Base-by-base conservation (phyloP, 2,888 invertebrate genomes). In the Aradus depressus region DNA sequence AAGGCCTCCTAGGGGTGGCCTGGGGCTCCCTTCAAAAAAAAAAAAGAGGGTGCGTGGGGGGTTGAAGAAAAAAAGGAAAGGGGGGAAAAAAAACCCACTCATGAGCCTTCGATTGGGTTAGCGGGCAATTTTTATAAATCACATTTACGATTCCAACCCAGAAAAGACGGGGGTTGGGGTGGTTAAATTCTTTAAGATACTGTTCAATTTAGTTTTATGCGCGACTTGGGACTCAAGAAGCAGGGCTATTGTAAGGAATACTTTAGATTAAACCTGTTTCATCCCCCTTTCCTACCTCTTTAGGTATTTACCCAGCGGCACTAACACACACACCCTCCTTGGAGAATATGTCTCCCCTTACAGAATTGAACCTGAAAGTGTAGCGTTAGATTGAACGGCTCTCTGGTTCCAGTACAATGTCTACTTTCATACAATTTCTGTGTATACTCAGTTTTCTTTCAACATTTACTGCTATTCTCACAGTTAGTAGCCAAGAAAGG, bases 101-200 rank as follows among this genome's bases (percentile, higher is more conserved):
- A 57, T 51, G 57, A 57, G 54, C 53, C 55, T 57, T 56, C 59
- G 59, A 59, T 59, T 58, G 57, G 59, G 55, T 58, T 58, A 57
- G 57, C 54, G 54, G 50, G 58, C 60, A 60, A 59, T 59, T 60
- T 60, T 60, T 59, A 58, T 59, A 59, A 60, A 60, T 59, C 60
- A 60, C 60, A 59, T 60, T 59, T 60, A 60, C 60, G 60, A 59
- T 59, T 57, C 55, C 39, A 50, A 38, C 26, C 16, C 14, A 28
- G 41, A 39, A 18, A 26, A 23, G 25, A 34, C 35, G 43, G 38
- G 26, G 47, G 14, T 14, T 34, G 44, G 21, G 39, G 45, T 26
- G 35, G 58, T 60, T 59, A 61, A 60, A 60, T 60, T 60, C 60
- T 61, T 60, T 60, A 60, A 59, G 60, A 59, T 59, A 60, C 55